Evolutionary conservation across 1,140 invertebrate species (phyloP).

Genomic region (Metopolophium dirhodum): DNA sequence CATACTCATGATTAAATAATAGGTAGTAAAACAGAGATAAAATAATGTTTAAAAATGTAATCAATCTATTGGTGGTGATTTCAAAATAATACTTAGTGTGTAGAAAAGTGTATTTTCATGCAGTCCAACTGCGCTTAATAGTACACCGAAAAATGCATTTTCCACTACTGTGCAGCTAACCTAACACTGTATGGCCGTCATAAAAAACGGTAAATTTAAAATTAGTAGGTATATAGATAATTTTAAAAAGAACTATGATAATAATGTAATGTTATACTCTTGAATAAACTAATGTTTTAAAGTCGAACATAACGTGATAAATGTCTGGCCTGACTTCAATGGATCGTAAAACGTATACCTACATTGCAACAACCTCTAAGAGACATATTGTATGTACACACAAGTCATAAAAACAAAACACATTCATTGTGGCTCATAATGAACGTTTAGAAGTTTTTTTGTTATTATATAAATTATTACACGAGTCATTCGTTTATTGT

Average conservation of each 20-base stretch:
- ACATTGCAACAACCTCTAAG: not conserved
- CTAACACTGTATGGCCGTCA: not conserved
- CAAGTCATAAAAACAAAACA: not conserved
- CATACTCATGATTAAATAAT: not conserved
- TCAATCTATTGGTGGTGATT: not conserved
- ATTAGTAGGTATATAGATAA: not conserved
- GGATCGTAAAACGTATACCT: not conserved
- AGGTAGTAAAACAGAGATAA: not conserved
- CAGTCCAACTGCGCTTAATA: not conserved
- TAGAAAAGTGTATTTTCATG: not conserved
- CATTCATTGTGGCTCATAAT: not conserved
- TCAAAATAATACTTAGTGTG: not conserved
- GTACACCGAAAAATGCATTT: not conserved
- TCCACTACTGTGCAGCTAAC: not conserved
- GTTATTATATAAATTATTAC: constrained; percentile 26
- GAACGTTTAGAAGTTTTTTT: constrained; percentile 20
- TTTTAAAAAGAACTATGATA: not conserved
- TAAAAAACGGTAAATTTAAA: not conserved
- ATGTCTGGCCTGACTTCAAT: not conserved
- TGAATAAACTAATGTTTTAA: not conserved
- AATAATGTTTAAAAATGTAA: not conserved
- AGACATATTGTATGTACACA: not conserved
- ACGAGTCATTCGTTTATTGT: constrained; percentile 36
- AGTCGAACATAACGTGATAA: not conserved
- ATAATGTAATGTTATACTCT: not conserved